Conservation (phyloP, 2,888 invertebrate genomes). For the Nymphalis urticae region DNA sequence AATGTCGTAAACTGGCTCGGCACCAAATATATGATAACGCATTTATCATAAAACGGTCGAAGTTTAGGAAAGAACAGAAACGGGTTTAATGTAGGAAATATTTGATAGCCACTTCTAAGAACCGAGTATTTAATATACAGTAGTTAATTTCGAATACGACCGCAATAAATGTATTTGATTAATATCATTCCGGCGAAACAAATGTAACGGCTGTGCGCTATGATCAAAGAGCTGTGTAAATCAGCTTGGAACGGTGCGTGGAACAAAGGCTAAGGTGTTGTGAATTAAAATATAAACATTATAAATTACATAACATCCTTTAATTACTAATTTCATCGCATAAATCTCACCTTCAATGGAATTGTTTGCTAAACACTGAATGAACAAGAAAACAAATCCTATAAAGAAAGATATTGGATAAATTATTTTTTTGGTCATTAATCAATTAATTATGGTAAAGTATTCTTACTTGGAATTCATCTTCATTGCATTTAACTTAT, state of each 20-base stretch:
- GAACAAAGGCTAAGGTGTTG: slow-evolving; percentile 49
- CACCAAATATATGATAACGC: slow-evolving; percentile 65
- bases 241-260: slow-evolving; percentile 55
- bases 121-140: slow-evolving; percentile 68
- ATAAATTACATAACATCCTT: slow-evolving; percentile 28
- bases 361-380: slow-evolving; percentile 17
- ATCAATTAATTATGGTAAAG: neutral
- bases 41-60: slow-evolving; percentile 55
- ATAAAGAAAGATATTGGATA: neutral
- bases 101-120: slow-evolving; percentile 77
- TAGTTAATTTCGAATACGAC: slow-evolving; percentile 70
- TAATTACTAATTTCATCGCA: slow-evolving; percentile 13
- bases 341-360: slow-evolving; percentile 26
- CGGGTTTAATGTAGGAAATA: slow-evolving; percentile 74
- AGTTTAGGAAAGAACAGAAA: slow-evolving; percentile 63
- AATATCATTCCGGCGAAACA: slow-evolving; percentile 74
- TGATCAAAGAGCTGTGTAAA: slow-evolving; percentile 70
- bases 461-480: too few species aligned
- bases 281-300: slow-evolving; percentile 56
- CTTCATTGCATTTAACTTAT: too few species aligned
- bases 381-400: neutral
- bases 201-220: slow-evolving; percentile 65
- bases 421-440: neutral
- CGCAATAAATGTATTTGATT: slow-evolving; percentile 78
- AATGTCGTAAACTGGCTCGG: slow-evolving; percentile 63